These are phyloP conservation scores for Mormoops blainvillei DNA, from an alignment of 2,113 vertebrate species.

Conservation along the genomic window DNA sequence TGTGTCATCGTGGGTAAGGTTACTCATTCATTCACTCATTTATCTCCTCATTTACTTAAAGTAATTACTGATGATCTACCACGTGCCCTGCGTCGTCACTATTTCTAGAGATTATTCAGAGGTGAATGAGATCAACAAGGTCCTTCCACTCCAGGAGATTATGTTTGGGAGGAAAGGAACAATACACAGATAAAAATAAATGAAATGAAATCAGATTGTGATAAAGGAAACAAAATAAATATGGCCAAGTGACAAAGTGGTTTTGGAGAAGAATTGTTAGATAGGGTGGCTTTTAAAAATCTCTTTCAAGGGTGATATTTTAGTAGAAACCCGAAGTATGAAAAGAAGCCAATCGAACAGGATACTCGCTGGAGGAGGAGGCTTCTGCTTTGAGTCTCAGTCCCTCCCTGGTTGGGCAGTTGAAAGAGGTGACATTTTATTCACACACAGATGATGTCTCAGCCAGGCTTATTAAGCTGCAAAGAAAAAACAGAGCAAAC, in stretches of 20 bases:
- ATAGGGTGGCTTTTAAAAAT: background rate
- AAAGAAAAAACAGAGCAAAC: background rate
- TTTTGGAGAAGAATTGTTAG: background rate
- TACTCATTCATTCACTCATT: background rate
- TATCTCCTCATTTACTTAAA: background rate
- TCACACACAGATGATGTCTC: background rate
- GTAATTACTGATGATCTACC: background rate
- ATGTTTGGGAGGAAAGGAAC: background rate
- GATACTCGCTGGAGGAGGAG: background rate
- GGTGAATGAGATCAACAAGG: background rate
- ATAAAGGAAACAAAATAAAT: conserved; percentile 1
- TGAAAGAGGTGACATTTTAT: background rate
- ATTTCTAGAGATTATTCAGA: background rate
- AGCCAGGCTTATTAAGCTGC: background rate
- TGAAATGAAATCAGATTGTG: background rate
- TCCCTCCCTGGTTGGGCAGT: background rate
- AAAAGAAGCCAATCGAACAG: background rate
- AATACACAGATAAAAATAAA: background rate
- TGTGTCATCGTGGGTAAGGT: background rate
- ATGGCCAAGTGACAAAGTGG: background rate
- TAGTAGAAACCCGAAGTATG: background rate
- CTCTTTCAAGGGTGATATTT: background rate
- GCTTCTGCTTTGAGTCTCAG: background rate
- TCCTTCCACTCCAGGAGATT: background rate
- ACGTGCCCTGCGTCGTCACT: background rate